Conservation (phyloP, 1,140 invertebrate genomes). For the Bombus sibiricus region DNA sequence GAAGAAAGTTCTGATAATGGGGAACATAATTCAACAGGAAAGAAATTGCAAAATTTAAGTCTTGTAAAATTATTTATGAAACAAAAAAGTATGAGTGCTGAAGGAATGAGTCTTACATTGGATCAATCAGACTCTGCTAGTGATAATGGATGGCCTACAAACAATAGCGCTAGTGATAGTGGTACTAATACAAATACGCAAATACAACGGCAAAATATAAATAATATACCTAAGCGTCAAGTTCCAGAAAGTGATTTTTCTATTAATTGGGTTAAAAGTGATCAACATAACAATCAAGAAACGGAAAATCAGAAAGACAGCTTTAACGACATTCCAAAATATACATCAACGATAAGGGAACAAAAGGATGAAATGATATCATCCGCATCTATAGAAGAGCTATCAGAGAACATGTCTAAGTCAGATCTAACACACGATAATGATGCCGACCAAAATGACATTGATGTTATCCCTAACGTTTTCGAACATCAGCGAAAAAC, state of each 20-base stretch:
- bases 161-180: conserved; percentile 76
- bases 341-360: conserved; percentile 75
- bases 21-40: conserved; percentile 77
- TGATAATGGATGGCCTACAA: conserved; percentile 79
- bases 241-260: conserved; percentile 76
- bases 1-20: conserved; percentile 81
- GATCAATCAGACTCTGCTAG: conserved; percentile 79
- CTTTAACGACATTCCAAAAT: conserved; percentile 67
- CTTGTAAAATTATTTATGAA: conserved; percentile 95
- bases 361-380: conserved; percentile 78
- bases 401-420: conserved; percentile 81
- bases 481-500: conserved; percentile 54
- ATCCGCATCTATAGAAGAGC: conserved; percentile 81
- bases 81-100: conserved; percentile 91
- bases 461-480: conserved; percentile 25
- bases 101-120: conserved; percentile 84
- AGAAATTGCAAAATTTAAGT: conserved; percentile 87
- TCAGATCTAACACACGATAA: conserved; percentile 66
- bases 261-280: conserved; percentile 79
- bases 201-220: conserved; percentile 71
- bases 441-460: conserved; percentile 70
- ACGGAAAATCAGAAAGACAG: conserved; percentile 59
- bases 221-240: conserved; percentile 56
- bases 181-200: conserved; percentile 77
- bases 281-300: conserved; percentile 64